Percentiles rank a stretch among this genome's conserved stretches.
phyloP scores from a whole-genome alignment of 2,113 vertebrate genomes.

The Gracilinanus agilis region DNA sequence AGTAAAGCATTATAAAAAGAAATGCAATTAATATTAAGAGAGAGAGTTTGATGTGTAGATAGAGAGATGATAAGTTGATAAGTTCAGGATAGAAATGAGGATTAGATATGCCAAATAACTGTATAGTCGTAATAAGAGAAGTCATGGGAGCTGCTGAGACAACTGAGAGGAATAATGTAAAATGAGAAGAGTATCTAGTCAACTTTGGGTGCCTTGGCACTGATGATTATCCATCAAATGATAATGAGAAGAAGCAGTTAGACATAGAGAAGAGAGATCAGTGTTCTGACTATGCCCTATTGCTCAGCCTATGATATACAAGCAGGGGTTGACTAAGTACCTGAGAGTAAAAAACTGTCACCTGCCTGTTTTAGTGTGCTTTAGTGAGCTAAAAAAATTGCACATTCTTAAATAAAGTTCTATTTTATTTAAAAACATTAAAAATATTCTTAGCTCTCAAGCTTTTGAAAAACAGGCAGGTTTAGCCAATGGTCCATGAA shows the following conservation, averaged over 20 bases:
- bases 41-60: not conserved
- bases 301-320: not conserved
- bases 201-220: not conserved
- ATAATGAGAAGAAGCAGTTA: not conserved
- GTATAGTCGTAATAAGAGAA: not conserved
- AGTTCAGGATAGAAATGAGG: not conserved
- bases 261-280: not conserved
- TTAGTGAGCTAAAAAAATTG: too few relatives aligned
- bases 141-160: not conserved
- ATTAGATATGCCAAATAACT: not conserved
- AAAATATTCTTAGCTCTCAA: too few relatives aligned
- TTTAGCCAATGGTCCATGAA: too few relatives aligned
- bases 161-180: not conserved
- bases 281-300: not conserved
- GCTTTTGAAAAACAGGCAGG: too few relatives aligned
- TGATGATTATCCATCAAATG: not conserved
- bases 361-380: too few relatives aligned
- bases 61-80: not conserved
- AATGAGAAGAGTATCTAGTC: not conserved
- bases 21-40: not conserved
- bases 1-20: not conserved
- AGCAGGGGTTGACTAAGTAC: too few relatives aligned
- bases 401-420: too few relatives aligned
- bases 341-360: too few relatives aligned
- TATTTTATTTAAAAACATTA: too few relatives aligned